Evolutionary conservation across 1,140 invertebrate species (phyloP).

Genomic region (Metopolophium dirhodum): DNA sequence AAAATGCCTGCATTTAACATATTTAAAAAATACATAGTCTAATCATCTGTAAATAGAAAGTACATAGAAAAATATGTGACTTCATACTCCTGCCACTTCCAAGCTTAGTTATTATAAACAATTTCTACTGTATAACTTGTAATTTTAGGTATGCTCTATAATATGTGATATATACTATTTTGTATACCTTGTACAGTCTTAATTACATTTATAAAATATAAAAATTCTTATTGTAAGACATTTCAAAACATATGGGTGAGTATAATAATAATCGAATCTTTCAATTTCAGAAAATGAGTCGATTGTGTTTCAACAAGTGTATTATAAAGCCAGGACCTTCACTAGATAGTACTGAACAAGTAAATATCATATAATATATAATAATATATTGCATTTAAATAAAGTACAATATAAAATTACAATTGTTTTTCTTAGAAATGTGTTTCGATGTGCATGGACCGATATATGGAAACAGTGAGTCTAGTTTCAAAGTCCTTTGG

Average conservation of each 20-base stretch:
- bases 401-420: constrained; percentile 18
- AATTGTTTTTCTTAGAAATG: constrained; percentile 79
- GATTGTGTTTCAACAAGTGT: constrained; percentile 97
- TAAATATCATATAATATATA: constrained; percentile 62
- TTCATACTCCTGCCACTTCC: too few relatives aligned
- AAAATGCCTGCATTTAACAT: too few relatives aligned
- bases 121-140: too few relatives aligned
- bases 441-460: constrained; percentile 96
- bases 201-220: too few relatives aligned
- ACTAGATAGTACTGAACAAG: constrained; percentile 90
- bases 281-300: constrained; percentile 87
- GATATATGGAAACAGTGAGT: constrained; percentile 96
- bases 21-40: too few relatives aligned
- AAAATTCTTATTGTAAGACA: not conserved
- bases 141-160: too few relatives aligned
- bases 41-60: too few relatives aligned
- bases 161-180: too few relatives aligned
- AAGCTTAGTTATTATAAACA: too few relatives aligned
- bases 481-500: constrained; percentile 71
- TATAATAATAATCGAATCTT: not conserved
- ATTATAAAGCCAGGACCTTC: constrained; percentile 88
- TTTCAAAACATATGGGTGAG: not conserved
- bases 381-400: constrained; percentile 4
- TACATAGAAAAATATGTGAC: too few relatives aligned
- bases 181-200: too few relatives aligned